phyloP scores from a whole-genome alignment of 2,797 vertebrate genomes.

The Gallinago stenura region DNA sequence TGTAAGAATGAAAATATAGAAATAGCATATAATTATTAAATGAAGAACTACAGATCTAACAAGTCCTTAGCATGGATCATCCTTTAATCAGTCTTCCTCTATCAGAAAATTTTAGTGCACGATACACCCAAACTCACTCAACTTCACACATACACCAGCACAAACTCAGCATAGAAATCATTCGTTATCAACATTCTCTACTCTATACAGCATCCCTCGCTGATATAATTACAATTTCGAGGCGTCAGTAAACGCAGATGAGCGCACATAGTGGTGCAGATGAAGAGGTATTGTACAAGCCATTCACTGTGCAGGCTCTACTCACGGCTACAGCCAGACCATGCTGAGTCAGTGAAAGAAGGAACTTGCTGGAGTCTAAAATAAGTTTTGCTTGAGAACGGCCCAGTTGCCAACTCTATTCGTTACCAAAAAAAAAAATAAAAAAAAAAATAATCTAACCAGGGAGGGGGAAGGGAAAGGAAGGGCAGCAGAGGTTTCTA shows the following conservation, averaged over 20 bases:
- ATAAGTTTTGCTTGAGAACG: conserved; percentile 81
- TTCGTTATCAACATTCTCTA: conserved; percentile 82
- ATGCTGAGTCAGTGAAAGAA: conserved; percentile 85
- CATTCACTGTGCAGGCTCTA: conserved; percentile 80
- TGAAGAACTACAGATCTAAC: conserved; percentile 92
- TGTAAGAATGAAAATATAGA: conserved; percentile 82
- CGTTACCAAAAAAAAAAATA: conserved; percentile 46
- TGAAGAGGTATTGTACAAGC: conserved; percentile 83
- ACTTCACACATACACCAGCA: conserved; percentile 89
- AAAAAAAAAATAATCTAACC: background rate
- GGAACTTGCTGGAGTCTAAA: conserved; percentile 86
- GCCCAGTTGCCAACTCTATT: conserved; percentile 75
- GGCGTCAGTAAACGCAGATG: conserved; percentile 76
- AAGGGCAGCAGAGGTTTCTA: conserved; percentile 64
- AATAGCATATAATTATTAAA: conserved; percentile 84
- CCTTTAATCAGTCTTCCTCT: conserved; percentile 84
- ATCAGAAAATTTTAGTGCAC: conserved; percentile 89
- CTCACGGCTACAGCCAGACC: conserved; percentile 84
- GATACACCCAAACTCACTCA: conserved; percentile 88
- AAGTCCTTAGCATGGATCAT: conserved; percentile 86
- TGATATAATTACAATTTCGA: conserved; percentile 78
- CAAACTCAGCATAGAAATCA: conserved; percentile 81
- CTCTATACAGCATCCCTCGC: conserved; percentile 82
- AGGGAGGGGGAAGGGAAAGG: background rate
- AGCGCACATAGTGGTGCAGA: conserved; percentile 78